Evolutionary conservation across 2,888 invertebrate species (phyloP).

Genomic region (Arenicola marina): DNA sequence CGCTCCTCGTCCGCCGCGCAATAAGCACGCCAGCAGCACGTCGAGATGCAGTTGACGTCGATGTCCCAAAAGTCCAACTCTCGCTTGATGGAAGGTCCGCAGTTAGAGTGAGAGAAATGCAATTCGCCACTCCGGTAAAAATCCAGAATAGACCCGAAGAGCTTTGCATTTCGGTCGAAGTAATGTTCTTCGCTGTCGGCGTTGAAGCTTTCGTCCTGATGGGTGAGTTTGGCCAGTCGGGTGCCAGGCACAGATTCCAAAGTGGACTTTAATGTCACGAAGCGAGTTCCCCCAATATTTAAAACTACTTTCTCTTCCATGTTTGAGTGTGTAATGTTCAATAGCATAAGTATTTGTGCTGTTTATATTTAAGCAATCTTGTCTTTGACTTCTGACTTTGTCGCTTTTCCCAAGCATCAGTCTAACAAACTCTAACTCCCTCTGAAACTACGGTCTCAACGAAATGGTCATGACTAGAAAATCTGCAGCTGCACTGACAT

Average conservation of each 20-base stretch:
- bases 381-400: too few relatives aligned
- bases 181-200: background rate
- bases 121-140: slow-evolving; percentile 22
- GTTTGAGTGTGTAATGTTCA: too few relatives aligned
- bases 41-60: slow-evolving; percentile 29
- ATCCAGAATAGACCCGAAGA: slow-evolving; percentile 1
- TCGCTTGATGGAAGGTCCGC: slow-evolving; percentile 30
- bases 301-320: too few relatives aligned
- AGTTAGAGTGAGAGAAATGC: slow-evolving; percentile 39
- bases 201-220: background rate
- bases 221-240: slow-evolving; percentile 4
- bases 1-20: background rate
- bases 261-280: background rate
- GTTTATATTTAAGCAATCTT: too few relatives aligned
- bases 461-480: too few relatives aligned
- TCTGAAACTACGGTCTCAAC: too few relatives aligned
- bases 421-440: too few relatives aligned
- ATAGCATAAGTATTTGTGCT: too few relatives aligned
- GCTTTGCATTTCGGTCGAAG: background rate
- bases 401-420: too few relatives aligned
- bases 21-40: slow-evolving; percentile 36
- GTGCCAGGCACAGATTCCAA: background rate
- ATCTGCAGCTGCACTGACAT: too few relatives aligned
- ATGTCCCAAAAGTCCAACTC: slow-evolving; percentile 43
- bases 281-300: slow-evolving; percentile 1